A percentile compares a stretch with the other conserved stretches of the same genome.
Conservation (phyloP, 2,888 invertebrate species). For the Oeneis ivallda region DNA sequence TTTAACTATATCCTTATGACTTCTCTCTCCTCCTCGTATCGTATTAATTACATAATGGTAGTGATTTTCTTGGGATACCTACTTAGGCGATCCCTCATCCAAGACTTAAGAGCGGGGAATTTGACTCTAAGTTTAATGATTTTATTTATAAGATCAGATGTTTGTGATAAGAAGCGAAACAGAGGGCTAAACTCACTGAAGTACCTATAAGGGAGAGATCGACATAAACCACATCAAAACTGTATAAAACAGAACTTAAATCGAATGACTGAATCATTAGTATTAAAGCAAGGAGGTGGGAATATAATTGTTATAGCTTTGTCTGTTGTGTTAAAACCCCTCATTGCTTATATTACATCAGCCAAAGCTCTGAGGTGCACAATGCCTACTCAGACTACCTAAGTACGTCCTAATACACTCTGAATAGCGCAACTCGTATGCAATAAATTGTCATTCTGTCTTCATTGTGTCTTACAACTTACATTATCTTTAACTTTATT, state of each 20-base stretch:
- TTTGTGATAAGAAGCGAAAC: too few relatives aligned
- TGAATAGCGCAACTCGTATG: slow-evolving; percentile 3
- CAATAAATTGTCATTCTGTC: neutral
- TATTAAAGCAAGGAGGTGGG: neutral
- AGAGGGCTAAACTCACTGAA: too few relatives aligned
- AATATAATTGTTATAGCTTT: neutral
- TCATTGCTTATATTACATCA: slow-evolving; percentile 7
- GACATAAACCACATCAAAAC: too few relatives aligned
- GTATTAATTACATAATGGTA: neutral
- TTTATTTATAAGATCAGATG: too few relatives aligned
- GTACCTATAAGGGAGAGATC: too few relatives aligned
- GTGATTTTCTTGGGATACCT: too few relatives aligned
- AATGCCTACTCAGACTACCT: neutral
- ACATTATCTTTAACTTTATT: too few relatives aligned
- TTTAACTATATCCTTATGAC: neutral
- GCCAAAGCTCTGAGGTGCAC: slow-evolving; percentile 1
- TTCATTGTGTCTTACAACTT: too few relatives aligned
- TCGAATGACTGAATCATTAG: neutral
- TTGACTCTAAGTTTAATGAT: too few relatives aligned
- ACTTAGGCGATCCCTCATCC: too few relatives aligned
- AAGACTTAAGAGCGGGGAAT: too few relatives aligned
- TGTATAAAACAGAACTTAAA: too few relatives aligned
- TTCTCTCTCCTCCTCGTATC: neutral
- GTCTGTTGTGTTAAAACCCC: neutral
- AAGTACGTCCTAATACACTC: neutral